These are phyloP conservation scores for Luidia sarsii DNA, from an alignment of 53 echinoderm and acorn worm genomes.

Conservation along the genomic window DNA sequence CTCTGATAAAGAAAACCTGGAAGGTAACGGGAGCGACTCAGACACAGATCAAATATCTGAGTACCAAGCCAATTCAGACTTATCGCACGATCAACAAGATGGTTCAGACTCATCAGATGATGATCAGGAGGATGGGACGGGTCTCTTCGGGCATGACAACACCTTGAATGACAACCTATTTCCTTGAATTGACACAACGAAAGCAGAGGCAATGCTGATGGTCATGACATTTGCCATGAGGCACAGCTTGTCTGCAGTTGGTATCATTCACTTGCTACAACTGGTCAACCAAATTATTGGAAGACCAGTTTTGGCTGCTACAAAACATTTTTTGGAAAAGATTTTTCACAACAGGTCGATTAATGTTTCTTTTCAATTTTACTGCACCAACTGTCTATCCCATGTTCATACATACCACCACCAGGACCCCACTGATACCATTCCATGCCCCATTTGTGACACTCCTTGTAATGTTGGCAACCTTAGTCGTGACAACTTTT, in stretches of 20 bases:
- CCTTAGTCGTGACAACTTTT: slow-evolving; percentile 31
- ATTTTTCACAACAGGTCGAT: slow-evolving; percentile 6
- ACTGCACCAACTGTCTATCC: slow-evolving; percentile 28
- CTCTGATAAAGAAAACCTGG: background rate
- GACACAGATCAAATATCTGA: background rate
- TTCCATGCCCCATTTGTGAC: slow-evolving; percentile 23
- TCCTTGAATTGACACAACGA: slow-evolving; percentile 15
- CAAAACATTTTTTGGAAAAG: slow-evolving; percentile 14
- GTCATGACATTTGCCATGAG: slow-evolving; percentile 56
- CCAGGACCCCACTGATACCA: background rate
- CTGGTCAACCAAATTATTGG: slow-evolving; percentile 42
- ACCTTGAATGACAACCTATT: slow-evolving; percentile 13
- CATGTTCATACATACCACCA: slow-evolving; percentile 27
- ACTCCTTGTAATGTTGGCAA: slow-evolving; percentile 15
- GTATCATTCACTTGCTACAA: slow-evolving; percentile 30
- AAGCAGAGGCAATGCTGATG: slow-evolving; percentile 53
- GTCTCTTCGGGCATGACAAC: slow-evolving; percentile 21
- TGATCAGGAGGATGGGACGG: slow-evolving; percentile 14
- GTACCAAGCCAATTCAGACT: background rate
- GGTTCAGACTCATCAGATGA: slow-evolving; percentile 4
- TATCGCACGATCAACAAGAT: background rate
- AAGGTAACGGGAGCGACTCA: background rate
- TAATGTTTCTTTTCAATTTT: slow-evolving; percentile 54
- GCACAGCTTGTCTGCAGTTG: slow-evolving; percentile 39
- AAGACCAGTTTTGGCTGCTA: background rate